Conservation (phyloP, 2,888 invertebrate species). For the Callinectes sapidus region DNA sequence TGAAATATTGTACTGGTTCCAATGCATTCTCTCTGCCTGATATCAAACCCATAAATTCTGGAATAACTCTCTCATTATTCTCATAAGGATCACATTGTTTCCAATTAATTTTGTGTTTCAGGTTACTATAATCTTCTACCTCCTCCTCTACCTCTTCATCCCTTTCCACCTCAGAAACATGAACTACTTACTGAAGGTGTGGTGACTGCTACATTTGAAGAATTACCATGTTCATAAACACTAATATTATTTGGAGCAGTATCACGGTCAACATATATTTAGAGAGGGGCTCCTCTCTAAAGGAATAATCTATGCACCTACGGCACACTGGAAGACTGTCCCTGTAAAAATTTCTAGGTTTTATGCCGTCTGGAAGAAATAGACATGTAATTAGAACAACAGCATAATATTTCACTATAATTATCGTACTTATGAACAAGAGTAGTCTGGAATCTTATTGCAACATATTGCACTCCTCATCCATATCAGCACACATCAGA, state of each 20-base stretch:
- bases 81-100: conserved; percentile 24
- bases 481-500: background rate
- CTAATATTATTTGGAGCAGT: background rate
- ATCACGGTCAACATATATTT: background rate
- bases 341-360: background rate
- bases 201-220: background rate
- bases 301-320: background rate
- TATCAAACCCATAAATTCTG: background rate
- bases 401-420: background rate
- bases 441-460: conserved; percentile 33
- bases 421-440: background rate
- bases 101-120: conserved; percentile 17
- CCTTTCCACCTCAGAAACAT: background rate
- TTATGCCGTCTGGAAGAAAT: conserved; percentile 12
- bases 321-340: background rate
- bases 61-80: conserved; percentile 28
- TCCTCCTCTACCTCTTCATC: conserved; percentile 36
- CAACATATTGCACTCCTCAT: conserved; percentile 4
- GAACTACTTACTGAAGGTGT: conserved; percentile 18
- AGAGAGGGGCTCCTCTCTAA: conserved; percentile 38
- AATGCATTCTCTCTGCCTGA: background rate
- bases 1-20: background rate
- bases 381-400: background rate
- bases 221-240: background rate
- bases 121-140: background rate